Conservation (phyloP, 2,113 vertebrate species). For the Heterocephalus glaber region DNA sequence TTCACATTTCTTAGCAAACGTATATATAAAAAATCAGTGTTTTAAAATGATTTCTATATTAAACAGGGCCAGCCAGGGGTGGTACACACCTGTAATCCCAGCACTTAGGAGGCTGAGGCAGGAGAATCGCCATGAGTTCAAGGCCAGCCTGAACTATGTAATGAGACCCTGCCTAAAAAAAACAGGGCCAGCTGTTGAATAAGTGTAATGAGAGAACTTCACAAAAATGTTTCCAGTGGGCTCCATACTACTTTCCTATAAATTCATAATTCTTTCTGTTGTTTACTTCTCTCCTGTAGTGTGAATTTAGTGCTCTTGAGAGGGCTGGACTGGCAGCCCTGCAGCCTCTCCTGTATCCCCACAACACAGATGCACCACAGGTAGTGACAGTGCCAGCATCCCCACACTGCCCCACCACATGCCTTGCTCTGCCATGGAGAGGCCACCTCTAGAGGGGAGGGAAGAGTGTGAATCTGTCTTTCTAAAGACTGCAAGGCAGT, state of each 20-base stretch:
- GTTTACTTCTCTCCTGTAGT: conserved; percentile 67
- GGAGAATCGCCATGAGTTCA: too few relatives aligned
- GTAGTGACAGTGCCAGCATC: not conserved
- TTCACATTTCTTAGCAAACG: not conserved
- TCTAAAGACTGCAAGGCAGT: not conserved
- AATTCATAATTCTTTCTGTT: conserved; percentile 61
- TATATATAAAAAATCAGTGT: not conserved
- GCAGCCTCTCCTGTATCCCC: not conserved
- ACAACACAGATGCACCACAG: conserved; percentile 29
- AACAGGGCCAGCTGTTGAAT: not conserved
- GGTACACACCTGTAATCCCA: too few relatives aligned
- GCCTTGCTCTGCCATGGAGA: not conserved
- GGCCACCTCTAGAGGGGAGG: conserved; percentile 51
- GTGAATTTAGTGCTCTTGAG: conserved; percentile 67
- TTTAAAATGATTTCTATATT: not conserved
- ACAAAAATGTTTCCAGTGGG: conserved; percentile 34
- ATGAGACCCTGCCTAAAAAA: too few relatives aligned
- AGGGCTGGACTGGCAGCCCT: conserved; percentile 44
- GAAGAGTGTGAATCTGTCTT: not conserved
- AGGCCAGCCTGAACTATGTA: too few relatives aligned
- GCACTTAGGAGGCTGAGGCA: too few relatives aligned
- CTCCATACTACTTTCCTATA: conserved; percentile 35
- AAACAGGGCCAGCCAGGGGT: not conserved
- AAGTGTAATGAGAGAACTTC: not conserved
- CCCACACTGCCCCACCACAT: not conserved